phyloP scores from a whole-genome alignment of 1,140 invertebrate genomes.

The Babylonia areolata region DNA sequence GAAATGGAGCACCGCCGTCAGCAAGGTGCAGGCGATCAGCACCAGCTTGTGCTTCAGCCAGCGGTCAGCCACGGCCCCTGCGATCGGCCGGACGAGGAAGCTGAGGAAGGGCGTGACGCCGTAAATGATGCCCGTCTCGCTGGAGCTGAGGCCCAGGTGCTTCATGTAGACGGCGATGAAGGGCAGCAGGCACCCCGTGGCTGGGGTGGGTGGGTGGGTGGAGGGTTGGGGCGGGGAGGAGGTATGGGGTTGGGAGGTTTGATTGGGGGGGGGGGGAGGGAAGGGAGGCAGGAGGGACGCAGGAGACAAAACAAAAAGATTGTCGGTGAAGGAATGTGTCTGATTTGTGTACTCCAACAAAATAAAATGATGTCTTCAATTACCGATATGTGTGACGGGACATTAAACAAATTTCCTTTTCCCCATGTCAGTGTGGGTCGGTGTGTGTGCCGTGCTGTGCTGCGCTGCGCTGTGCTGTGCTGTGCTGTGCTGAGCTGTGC shows the following conservation, averaged over 20 bases:
- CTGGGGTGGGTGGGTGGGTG: constrained; percentile 47
- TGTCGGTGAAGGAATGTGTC: neutral
- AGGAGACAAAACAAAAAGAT: neutral
- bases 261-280: too few species aligned
- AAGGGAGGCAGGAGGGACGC: too few species aligned
- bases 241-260: too few species aligned
- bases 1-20: constrained; percentile 59
- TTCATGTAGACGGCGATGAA: constrained; percentile 50
- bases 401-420: too few species aligned
- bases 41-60: constrained; percentile 44
- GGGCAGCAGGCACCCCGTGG: constrained; percentile 42
- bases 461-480: constrained; percentile 48
- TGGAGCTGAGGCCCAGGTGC: constrained; percentile 41
- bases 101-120: constrained; percentile 50
- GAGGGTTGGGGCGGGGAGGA: too few species aligned
- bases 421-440: too few species aligned
- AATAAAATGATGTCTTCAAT: too few species aligned
- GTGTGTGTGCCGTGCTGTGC: constrained; percentile 49
- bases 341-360: too few species aligned
- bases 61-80: constrained; percentile 46
- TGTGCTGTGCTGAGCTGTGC: constrained; percentile 47
- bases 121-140: constrained; percentile 48
- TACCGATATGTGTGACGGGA: too few species aligned
- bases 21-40: constrained; percentile 47
- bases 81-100: constrained; percentile 41